phyloP scores from a whole-genome alignment of 2,888 invertebrate species.

The Clusia tigrina region DNA sequence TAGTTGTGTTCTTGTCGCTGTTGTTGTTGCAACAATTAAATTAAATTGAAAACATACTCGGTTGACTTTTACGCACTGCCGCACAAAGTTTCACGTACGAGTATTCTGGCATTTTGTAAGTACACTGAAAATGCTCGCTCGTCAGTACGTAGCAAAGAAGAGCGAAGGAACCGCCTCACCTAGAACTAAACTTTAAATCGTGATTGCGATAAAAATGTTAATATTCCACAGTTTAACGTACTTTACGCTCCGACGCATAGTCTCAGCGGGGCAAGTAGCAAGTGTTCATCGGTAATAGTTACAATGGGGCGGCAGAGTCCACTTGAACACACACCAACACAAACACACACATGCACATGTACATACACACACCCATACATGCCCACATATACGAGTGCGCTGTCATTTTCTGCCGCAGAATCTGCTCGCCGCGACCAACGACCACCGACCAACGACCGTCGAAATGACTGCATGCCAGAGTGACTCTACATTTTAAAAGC shows the following conservation, averaged over 20 bases:
- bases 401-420: not conserved
- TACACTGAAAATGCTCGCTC: no score
- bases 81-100: slow-evolving; percentile 10
- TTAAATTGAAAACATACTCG: not conserved
- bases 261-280: slow-evolving; percentile 1
- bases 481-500: slow-evolving; percentile 1
- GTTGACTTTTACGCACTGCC: slow-evolving; percentile 54
- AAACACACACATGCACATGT: no score
- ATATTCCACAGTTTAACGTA: slow-evolving; percentile 26
- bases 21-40: no score
- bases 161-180: no score
- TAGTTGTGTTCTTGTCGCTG: no score
- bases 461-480: not conserved
- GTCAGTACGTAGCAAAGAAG: no score
- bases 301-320: not conserved
- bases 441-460: not conserved
- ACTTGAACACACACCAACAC: no score
- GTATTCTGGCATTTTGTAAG: no score
- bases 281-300: not conserved
- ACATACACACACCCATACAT: not conserved
- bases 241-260: slow-evolving; percentile 29
- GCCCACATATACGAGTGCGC: not conserved
- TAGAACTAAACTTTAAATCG: not conserved
- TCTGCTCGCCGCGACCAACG: not conserved
- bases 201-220: slow-evolving; percentile 26